Evolutionary conservation across 1,140 invertebrate species (phyloP).

Genomic region (Drosophila arizonae): DNA sequence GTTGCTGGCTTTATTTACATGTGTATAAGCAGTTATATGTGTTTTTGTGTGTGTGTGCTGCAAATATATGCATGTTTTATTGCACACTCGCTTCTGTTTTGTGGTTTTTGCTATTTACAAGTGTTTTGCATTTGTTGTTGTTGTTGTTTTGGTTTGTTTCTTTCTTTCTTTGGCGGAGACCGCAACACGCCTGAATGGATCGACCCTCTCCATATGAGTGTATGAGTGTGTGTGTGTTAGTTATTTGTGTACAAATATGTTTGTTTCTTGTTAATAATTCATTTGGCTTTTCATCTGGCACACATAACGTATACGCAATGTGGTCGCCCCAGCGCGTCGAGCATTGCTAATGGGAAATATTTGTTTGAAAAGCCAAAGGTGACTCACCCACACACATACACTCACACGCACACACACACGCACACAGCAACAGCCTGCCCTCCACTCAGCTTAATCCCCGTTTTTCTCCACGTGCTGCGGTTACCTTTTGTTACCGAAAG

Average conservation of each 20-base stretch:
- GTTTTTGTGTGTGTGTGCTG: constrained; percentile 41
- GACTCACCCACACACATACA: constrained; percentile 52
- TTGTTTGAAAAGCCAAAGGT: constrained; percentile 79
- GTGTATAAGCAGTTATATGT: not conserved
- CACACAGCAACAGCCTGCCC: constrained; percentile 12
- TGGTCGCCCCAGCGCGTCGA: constrained; percentile 50
- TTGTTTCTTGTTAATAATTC: constrained; percentile 67
- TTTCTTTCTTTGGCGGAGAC: constrained; percentile 36
- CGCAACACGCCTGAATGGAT: constrained; percentile 42
- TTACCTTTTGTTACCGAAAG: constrained; percentile 76
- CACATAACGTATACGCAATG: constrained; percentile 69
- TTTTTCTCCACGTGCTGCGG: constrained; percentile 39
- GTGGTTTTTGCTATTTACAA: constrained; percentile 75
- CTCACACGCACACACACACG: constrained; percentile 12
- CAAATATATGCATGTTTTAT: constrained; percentile 77
- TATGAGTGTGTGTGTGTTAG: constrained; percentile 24
- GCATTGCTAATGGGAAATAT: constrained; percentile 76
- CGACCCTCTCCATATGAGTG: constrained; percentile 13
- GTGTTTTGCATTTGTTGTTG: constrained; percentile 56
- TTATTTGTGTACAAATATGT: constrained; percentile 63
- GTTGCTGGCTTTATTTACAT: constrained; percentile 49
- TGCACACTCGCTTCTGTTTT: constrained; percentile 71
- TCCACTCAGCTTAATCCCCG: not conserved
- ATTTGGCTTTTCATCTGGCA: constrained; percentile 63
- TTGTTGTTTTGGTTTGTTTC: constrained; percentile 16